Evolutionary conservation across 23 tunicate genomes (phyloP).

Genomic region (Clavelina lepadiformis): DNA sequence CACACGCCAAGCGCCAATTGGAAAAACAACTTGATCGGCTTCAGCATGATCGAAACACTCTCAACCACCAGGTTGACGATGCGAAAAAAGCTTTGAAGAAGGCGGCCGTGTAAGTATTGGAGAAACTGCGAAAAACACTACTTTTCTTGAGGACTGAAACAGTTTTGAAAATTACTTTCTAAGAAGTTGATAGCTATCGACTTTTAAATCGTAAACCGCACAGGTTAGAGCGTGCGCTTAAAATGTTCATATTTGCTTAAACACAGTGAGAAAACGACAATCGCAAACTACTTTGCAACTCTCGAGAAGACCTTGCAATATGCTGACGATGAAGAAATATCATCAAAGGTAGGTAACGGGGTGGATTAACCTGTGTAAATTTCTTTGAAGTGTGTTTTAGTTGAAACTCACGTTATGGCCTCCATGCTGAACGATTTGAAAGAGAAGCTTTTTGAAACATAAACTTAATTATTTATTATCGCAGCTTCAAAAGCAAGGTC

Average conservation of each 20-base stretch:
- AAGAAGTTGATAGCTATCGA: no score
- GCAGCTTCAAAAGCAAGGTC: constrained; percentile 38
- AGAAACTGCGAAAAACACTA: no score
- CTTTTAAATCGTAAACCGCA: no score
- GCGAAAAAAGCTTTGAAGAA: constrained; percentile 74
- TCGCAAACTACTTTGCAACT: constrained; percentile 59
- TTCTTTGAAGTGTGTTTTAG: no score
- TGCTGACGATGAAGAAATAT: constrained; percentile 14
- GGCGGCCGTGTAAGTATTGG: constrained; percentile 64
- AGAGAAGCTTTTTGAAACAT: no score
- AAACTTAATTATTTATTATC: neutral
- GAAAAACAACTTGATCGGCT: constrained; percentile 54
- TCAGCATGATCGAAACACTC: constrained; percentile 39
- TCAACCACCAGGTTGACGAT: constrained; percentile 32
- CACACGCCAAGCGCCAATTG: constrained; percentile 56
- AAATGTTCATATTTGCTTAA: no score
- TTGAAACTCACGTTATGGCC: no score
- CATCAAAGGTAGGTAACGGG: constrained; percentile 26
- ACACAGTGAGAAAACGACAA: constrained; percentile 85
- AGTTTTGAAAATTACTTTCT: no score
- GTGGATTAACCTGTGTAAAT: no score
- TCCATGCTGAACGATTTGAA: no score
- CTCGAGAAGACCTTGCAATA: constrained; percentile 49
- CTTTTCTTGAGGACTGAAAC: no score
- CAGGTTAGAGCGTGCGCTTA: no score